phyloP scores from a whole-genome alignment of 1,140 invertebrate genomes.

The Adoxophyes honmai region DNA sequence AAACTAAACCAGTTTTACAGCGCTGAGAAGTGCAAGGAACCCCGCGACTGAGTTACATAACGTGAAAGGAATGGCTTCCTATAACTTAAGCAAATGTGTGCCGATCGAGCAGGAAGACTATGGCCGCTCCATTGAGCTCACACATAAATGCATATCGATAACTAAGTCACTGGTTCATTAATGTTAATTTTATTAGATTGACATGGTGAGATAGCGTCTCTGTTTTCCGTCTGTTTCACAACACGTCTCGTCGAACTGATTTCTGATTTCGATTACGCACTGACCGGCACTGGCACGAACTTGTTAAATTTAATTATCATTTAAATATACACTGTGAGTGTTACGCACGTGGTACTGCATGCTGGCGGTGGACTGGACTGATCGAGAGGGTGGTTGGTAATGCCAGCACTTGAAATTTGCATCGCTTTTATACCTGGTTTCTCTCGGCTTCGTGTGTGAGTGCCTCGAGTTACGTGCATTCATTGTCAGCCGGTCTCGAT shows the following conservation, averaged over 20 bases:
- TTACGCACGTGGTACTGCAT: conserved; percentile 70
- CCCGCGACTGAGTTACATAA: conserved; percentile 41
- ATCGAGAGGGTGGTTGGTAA: conserved; percentile 59
- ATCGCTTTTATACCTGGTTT: conserved; percentile 73
- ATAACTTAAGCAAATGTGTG: conserved; percentile 29
- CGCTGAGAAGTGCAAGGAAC: conserved; percentile 36
- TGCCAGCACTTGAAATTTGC: conserved; percentile 65
- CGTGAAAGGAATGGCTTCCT: conserved; percentile 54
- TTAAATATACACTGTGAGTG: not conserved
- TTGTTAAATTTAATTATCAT: not conserved
- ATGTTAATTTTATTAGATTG: conserved; percentile 1
- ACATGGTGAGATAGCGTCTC: not conserved
- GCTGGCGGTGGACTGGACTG: conserved; percentile 36
- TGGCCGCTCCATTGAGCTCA: conserved; percentile 39
- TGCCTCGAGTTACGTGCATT: conserved; percentile 61
- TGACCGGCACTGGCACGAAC: conserved; percentile 15
- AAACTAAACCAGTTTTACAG: conserved; percentile 32
- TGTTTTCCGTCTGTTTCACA: not conserved
- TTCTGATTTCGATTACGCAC: not conserved
- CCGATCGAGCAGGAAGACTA: conserved; percentile 43
- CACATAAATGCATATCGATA: conserved; percentile 32
- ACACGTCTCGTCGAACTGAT: not conserved
- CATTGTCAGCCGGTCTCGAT: conserved; percentile 57
- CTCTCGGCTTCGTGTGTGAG: conserved; percentile 56
- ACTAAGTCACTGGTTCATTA: not conserved